Base-by-base conservation (phyloP, 2,797 vertebrate species). In the Sciurus vulgaris region DNA sequence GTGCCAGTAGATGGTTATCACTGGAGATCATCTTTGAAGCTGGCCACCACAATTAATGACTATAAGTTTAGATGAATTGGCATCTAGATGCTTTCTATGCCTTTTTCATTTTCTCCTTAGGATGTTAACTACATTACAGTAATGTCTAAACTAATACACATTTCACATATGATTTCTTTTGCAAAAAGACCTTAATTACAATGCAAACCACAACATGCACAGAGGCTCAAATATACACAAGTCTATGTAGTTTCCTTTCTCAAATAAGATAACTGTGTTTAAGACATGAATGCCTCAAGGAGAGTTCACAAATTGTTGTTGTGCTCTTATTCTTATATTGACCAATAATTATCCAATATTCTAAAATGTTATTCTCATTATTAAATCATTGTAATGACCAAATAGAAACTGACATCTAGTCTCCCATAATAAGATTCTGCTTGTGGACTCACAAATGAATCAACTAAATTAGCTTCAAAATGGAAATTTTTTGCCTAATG, bases 321-420 rank as follows among this genome's bases (percentile, higher is more conserved):
- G 54, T 72, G 38, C 12, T 78, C 20, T 28, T 94, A 63, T 92
- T 86, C 63, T 94, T 86, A 4, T 20, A 38, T 81, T 61, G 28
- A 26, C 38, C 17, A 93, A 83, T 93, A 83, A 84, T 94, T 65
- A 89, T 59, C 54, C 76, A 95, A 86, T 83, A 90, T 63, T 69
- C 86, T 28, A 38, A 69, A 94, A 95, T 86, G 44, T 88, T 94
- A 87, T 84, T 79, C 56, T 92, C 65, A 76, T 92, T 90, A 96
- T 61, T 74, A 83, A 86, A 90, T 67, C 73, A 93, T 76, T 89
- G 35, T 81, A 87, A 87, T 44, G 22, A 90, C 7, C 61, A 94
- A 95, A 93, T 74, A 26, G 56, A 87, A 95, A 73, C 44, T 76
- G 82, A 94, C 65, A 88, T 78, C 33, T 90, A 77, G 54, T n/a